Percentiles rank a stretch among this genome's conserved stretches.
Conservation (phyloP, 53 echinoderm and acorn worm genomes). For the Paracentrotus lividus region DNA sequence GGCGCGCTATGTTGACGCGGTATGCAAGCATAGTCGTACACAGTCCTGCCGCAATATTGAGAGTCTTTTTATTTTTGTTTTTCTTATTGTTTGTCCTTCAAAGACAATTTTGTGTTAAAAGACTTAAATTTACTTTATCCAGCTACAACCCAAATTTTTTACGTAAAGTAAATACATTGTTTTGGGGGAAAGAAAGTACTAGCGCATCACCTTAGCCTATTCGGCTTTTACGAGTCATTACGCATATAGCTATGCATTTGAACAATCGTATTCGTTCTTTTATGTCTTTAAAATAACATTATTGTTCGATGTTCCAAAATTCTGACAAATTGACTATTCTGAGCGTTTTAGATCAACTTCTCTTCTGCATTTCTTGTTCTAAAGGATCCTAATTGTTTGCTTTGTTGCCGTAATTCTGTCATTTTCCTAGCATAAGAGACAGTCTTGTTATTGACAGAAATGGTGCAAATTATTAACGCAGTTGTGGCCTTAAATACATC, state of each 20-base stretch:
- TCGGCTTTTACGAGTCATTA: not conserved
- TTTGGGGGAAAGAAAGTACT: not conserved
- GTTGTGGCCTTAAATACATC: not conserved
- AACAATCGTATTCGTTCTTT: not conserved
- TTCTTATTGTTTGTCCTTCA: constrained; percentile 13
- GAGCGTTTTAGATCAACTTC: not conserved
- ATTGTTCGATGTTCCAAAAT: not conserved
- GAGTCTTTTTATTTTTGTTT: not conserved
- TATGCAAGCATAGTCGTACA: not conserved
- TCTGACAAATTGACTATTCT: not conserved
- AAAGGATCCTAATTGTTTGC: not conserved
- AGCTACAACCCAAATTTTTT: not conserved
- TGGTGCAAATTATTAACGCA: not conserved
- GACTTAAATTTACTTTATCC: not conserved
- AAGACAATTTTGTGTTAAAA: not conserved
- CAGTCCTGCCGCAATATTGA: not conserved
- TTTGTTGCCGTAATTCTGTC: not conserved
- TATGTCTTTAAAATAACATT: constrained; percentile 32
- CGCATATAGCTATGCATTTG: not conserved
- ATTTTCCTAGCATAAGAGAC: not conserved
- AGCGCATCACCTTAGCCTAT: not conserved
- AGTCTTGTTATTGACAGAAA: not conserved
- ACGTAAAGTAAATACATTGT: not conserved
- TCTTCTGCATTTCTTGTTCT: not conserved
- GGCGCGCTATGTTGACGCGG: not conserved